Evolutionary conservation across 1,140 invertebrate genomes (phyloP).

Genomic region (Lanistes nyassanus): DNA sequence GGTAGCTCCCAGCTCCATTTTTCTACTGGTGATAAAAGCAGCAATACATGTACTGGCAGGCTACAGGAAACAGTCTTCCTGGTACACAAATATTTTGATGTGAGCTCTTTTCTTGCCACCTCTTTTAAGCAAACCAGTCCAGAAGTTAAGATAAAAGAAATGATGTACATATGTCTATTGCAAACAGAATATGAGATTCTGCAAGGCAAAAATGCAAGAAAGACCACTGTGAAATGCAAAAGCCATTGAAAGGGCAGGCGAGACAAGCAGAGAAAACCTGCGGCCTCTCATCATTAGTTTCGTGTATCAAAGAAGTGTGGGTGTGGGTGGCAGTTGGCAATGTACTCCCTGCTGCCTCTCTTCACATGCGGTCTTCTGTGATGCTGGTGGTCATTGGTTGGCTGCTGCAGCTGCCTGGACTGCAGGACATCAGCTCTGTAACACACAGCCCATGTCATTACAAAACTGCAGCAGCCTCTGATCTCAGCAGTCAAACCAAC

Average conservation of each 20-base stretch:
- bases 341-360: not conserved
- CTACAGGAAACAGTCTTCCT: too few relatives aligned
- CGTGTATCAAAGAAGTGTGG: not conserved
- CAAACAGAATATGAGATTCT: too few relatives aligned
- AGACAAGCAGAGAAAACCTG: not conserved
- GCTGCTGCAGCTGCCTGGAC: conserved; percentile 36
- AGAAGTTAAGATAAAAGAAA: too few relatives aligned
- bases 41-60: too few relatives aligned
- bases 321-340: not conserved
- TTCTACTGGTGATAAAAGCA: too few relatives aligned
- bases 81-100: too few relatives aligned
- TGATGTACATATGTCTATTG: too few relatives aligned
- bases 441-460: not conserved
- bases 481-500: not conserved
- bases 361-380: conserved; percentile 37
- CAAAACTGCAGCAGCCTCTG: conserved; percentile 2
- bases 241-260: not conserved
- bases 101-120: too few relatives aligned
- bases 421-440: conserved; percentile 42
- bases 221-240: not conserved
- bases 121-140: too few relatives aligned
- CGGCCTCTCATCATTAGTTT: not conserved
- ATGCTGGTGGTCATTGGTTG: conserved; percentile 40
- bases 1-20: too few relatives aligned
- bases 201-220: too few relatives aligned